Base-by-base conservation (phyloP, 2,113 vertebrate species). In the Hyperoodon ampullatus region DNA sequence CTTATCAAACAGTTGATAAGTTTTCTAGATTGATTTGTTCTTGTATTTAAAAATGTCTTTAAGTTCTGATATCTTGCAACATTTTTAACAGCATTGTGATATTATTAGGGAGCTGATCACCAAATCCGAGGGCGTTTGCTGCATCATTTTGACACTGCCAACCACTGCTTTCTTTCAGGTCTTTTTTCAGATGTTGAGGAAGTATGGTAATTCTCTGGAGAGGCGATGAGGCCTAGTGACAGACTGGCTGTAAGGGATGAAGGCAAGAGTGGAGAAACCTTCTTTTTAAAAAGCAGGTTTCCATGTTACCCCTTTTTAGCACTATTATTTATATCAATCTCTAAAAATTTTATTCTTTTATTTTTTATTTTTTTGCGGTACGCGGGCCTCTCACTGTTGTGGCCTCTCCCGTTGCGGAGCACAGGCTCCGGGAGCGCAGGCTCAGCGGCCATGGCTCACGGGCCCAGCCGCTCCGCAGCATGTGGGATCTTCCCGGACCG, bases 251-350 rank as follows among this genome's bases (percentile, higher is more conserved):
- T 55, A 89, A 42, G 33, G 8, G 16, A 84, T 58, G 16, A 85
- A 91, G 19, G 8, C 28, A 19, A 81, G 53, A 84, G 23, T 68
- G 35, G 30, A 18, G 21, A 95, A 95, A 88, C 4, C 16, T 61
- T 70, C 42, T 53, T 63, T 89, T 92, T 89, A 87, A 87, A 90
- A 94, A 92, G 53, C 30, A 35, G 81, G 30, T 60, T 92, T 87
- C 63, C 55, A 77, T 42, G 39, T 70, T 60, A 86, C 47, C 19
- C 30, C 19, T 47, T 71, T 94, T 95, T 53, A 89, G 55, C 8
- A 86, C 14, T 39, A 80, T 82, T 90, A 81, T 42, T 83, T 72
- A 80, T 92, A 70, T 94, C 91, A 91, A 85, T 60, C 33, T 80
- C 82, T 58, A 61, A 77, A 75, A 10, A 26, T 39, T 85, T 39